Evolutionary conservation across 2,113 vertebrate species (phyloP).

Genomic region (Osmerus mordax): DNA sequence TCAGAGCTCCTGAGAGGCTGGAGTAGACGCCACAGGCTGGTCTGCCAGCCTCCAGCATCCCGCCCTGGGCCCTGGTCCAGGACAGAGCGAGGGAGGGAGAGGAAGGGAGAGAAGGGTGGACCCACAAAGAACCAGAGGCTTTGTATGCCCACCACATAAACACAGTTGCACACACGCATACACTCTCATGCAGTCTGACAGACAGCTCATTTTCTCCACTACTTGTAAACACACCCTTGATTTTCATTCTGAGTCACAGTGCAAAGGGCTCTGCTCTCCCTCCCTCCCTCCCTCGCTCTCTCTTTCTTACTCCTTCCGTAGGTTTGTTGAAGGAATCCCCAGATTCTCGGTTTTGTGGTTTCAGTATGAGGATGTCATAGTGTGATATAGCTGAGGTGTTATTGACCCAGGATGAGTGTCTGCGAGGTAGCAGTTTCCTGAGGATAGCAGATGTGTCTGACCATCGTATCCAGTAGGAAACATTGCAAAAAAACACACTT

Average conservation of each 20-base stretch:
- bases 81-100: slow-evolving; percentile 65
- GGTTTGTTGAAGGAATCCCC: background rate
- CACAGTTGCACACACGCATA: slow-evolving; percentile 41
- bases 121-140: slow-evolving; percentile 45
- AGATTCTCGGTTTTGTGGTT: background rate
- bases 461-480: slow-evolving; percentile 51
- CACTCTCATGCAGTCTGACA: slow-evolving; percentile 16
- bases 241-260: slow-evolving; percentile 25
- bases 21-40: slow-evolving; percentile 68
- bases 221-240: slow-evolving; percentile 45
- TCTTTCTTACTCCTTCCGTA: background rate
- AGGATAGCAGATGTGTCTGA: slow-evolving; percentile 54
- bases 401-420: slow-evolving; percentile 43
- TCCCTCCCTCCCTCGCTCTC: background rate
- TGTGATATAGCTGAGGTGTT: slow-evolving; percentile 10
- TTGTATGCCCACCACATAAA: slow-evolving; percentile 34
- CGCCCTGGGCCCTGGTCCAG: slow-evolving; percentile 75
- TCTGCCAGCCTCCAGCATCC: slow-evolving; percentile 63
- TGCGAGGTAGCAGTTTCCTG: slow-evolving; percentile 60
- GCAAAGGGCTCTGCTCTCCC: background rate
- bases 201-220: slow-evolving; percentile 26
- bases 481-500: slow-evolving; percentile 51
- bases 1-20: slow-evolving; percentile 61
- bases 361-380: slow-evolving; percentile 14
- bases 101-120: slow-evolving; percentile 47